Percentiles rank a stretch among this genome's conserved stretches.
Conservation (phyloP, 2,888 invertebrate genomes). For the Ophion costatus region DNA sequence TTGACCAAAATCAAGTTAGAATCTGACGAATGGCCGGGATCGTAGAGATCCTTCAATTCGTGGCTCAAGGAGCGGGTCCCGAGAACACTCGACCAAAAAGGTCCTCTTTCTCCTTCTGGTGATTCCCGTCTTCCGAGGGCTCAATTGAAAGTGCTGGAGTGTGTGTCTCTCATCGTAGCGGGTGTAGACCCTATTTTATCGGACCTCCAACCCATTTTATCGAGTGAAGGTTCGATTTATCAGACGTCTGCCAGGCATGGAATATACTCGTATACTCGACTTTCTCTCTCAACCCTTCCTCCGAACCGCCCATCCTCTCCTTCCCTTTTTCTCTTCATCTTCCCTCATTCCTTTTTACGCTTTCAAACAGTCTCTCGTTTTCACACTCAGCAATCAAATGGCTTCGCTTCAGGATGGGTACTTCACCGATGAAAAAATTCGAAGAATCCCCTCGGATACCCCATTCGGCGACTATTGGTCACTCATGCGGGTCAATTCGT, state of each 20-base stretch:
- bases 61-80: conserved; percentile 29
- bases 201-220: conserved; percentile 32
- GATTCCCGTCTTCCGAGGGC: conserved; percentile 28
- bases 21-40: conserved; percentile 40
- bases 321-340: not conserved
- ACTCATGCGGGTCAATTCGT: conserved; percentile 28
- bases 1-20: conserved; percentile 16
- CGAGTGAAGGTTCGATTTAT: conserved; percentile 61
- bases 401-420: conserved; percentile 26
- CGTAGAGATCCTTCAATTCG: conserved; percentile 23
- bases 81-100: conserved; percentile 40
- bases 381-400: not conserved
- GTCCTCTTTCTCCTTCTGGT: conserved; percentile 5
- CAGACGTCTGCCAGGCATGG: conserved; percentile 58
- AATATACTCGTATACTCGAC: conserved; percentile 33
- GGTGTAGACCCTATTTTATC: conserved; percentile 47
- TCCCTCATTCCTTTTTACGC: not conserved
- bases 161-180: conserved; percentile 33
- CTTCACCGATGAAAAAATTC: conserved; percentile 37
- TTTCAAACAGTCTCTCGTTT: not conserved
- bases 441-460: conserved; percentile 27
- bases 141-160: conserved; percentile 59
- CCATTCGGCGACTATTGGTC: conserved; percentile 15
- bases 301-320: not conserved
- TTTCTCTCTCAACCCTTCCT: not conserved